Percentiles rank a stretch among this genome's conserved stretches.
Conservation (phyloP, 2,888 invertebrate species). For the Athripsodes cinereus region DNA sequence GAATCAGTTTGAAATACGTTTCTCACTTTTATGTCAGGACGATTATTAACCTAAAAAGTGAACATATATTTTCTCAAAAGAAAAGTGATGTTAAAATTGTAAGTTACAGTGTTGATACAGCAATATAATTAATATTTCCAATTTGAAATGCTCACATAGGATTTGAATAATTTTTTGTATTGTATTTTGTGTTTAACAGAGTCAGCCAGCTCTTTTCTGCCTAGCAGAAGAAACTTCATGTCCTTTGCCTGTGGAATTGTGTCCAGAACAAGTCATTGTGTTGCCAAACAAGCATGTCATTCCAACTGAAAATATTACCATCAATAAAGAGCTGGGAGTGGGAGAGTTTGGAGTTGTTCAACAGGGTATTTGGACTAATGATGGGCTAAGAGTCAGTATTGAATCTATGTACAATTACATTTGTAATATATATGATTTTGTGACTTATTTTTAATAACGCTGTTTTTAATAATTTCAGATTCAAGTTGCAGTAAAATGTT, state of each 20-base stretch:
- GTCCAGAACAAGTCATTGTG: conserved; percentile 32
- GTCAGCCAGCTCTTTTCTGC: conserved; percentile 14
- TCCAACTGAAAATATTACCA: conserved; percentile 82
- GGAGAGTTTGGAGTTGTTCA: conserved; percentile 98
- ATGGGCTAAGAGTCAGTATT: conserved; percentile 77
- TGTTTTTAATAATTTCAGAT: conserved; percentile 50
- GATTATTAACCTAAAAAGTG: too few species aligned
- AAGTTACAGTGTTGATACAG: too few species aligned
- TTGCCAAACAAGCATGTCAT: conserved; percentile 81
- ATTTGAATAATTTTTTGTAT: too few species aligned
- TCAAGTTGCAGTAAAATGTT: conserved; percentile 95
- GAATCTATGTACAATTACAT: too few species aligned
- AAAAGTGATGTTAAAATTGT: too few species aligned
- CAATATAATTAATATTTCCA: too few species aligned
- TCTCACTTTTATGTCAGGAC: too few species aligned
- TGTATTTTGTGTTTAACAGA: conserved; percentile 8
- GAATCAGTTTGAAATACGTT: background rate
- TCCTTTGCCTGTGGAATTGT: conserved; percentile 20
- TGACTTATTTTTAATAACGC: background rate
- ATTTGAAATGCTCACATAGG: too few species aligned
- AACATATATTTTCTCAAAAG: too few species aligned
- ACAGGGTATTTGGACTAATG: conserved; percentile 95
- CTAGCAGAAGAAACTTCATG: conserved; percentile 32
- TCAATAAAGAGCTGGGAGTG: conserved; percentile 90
- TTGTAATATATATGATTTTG: background rate